These are phyloP conservation scores for Sturnus vulgaris DNA, from an alignment of 2,113 vertebrate genomes.

Conservation along the genomic window DNA sequence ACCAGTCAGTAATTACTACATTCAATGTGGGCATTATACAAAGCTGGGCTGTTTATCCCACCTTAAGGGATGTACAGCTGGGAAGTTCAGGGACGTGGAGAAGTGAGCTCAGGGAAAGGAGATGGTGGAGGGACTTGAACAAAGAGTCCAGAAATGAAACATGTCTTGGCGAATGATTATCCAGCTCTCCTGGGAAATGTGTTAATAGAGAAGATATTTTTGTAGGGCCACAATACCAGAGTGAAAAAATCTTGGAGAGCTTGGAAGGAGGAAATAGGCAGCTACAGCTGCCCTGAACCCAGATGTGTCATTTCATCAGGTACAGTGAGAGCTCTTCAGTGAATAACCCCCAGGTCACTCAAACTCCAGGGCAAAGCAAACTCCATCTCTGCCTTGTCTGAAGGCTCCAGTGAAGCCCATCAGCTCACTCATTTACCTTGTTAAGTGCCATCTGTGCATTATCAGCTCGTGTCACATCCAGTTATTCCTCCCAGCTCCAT, in stretches of 20 bases:
- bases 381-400: neutral
- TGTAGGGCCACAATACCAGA: neutral
- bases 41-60: neutral
- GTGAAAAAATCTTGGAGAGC: neutral
- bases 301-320: neutral
- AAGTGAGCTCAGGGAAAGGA: neutral
- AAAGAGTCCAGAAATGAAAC: neutral
- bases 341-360: neutral
- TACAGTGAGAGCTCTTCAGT: neutral
- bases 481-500: slow-evolving; percentile 36
- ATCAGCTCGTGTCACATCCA: slow-evolving; percentile 29
- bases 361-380: neutral
- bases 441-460: slow-evolving; percentile 36
- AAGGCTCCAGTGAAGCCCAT: slow-evolving; percentile 42
- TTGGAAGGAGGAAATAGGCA: neutral
- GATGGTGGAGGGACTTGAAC: neutral
- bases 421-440: slow-evolving; percentile 49
- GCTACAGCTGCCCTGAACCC: neutral
- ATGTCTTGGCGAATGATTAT: neutral
- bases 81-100: neutral
- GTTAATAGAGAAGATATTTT: neutral
- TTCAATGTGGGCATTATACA: neutral
- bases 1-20: neutral
- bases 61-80: neutral
- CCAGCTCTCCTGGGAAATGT: neutral